Evolutionary conservation across 2,888 invertebrate species (phyloP).

Genomic region (Balanococcus diminutus): DNA sequence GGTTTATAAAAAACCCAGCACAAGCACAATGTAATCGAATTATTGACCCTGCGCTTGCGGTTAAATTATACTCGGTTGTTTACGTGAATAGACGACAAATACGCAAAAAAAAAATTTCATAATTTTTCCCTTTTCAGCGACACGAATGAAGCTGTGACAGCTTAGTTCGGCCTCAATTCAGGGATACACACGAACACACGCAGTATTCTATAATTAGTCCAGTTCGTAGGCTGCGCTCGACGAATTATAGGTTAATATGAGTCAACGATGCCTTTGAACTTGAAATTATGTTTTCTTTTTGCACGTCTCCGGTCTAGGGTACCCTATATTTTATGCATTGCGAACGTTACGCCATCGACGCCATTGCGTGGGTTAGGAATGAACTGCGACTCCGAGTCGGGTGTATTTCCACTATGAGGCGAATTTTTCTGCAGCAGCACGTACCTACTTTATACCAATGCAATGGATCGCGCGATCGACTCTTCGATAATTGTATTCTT

Average conservation of each 20-base stretch:
- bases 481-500: not conserved
- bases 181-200: not conserved
- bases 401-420: not conserved
- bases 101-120: not conserved
- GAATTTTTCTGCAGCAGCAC: not conserved
- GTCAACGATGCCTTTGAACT: conserved; percentile 34
- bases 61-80: not conserved
- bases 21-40: too few relatives aligned
- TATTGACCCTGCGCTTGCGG: not conserved
- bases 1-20: too few relatives aligned
- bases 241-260: conserved; percentile 29
- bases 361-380: conserved; percentile 7
- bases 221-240: conserved; percentile 9
- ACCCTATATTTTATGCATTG: not conserved
- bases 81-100: not conserved
- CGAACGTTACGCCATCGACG: not conserved
- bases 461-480: not conserved
- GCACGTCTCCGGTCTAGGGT: not conserved
- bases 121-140: not conserved
- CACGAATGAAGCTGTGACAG: not conserved
- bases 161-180: not conserved
- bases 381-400: not conserved
- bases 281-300: conserved; percentile 12
- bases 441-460: not conserved
- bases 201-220: conserved; percentile 12